Percentiles rank a stretch among this genome's conserved stretches.
phyloP scores from a whole-genome alignment of 2,113 vertebrate species.

The Melanerpes formicivorus region DNA sequence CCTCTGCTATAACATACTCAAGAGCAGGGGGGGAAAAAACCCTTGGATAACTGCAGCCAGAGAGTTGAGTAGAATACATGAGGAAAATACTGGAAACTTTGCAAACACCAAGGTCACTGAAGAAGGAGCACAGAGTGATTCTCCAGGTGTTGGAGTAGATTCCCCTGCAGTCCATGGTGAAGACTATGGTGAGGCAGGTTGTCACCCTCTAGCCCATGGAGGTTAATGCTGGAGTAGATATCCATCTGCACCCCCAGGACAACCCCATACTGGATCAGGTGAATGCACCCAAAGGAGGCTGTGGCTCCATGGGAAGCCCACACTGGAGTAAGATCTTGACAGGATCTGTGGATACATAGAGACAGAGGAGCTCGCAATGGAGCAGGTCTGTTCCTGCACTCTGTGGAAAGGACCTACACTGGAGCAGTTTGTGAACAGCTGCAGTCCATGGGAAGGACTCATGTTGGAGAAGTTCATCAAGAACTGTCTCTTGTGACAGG shows the following conservation, averaged over 20 bases:
- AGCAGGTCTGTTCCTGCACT: background rate
- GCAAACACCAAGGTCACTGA: background rate
- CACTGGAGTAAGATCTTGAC: background rate
- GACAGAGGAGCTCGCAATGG: background rate
- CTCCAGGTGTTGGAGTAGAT: background rate
- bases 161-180: background rate
- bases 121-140: background rate
- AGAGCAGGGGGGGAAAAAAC: background rate
- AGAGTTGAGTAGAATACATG: background rate
- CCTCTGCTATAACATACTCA: background rate
- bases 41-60: background rate
- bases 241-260: background rate
- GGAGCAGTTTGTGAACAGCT: background rate
- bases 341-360: background rate
- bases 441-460: background rate
- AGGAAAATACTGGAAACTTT: background rate
- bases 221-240: background rate
- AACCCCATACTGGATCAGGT: background rate
- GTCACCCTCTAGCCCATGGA: background rate
- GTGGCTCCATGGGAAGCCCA: background rate
- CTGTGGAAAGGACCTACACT: background rate
- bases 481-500: background rate
- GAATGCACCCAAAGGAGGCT: background rate
- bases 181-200: background rate
- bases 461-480: background rate